phyloP scores from a whole-genome alignment of 2,888 invertebrate species.

The Athalia cordata region DNA sequence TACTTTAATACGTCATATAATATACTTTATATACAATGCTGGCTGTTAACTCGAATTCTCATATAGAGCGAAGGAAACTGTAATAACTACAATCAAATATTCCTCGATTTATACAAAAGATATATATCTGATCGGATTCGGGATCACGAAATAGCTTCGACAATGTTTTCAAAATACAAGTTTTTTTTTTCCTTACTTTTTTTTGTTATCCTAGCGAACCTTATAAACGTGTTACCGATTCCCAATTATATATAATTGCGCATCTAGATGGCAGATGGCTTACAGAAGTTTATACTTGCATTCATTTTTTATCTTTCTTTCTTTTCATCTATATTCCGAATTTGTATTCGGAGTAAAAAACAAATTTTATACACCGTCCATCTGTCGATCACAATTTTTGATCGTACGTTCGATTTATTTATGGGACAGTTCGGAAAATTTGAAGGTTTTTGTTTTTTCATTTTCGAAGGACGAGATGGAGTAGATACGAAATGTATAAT shows the following conservation, averaged over 20 bases:
- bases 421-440: no score
- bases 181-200: no score
- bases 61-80: slow-evolving; percentile 41
- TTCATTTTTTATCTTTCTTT: no score
- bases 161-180: slow-evolving; percentile 64
- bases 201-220: no score
- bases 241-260: background rate
- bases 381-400: background rate
- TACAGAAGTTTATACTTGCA: background rate
- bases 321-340: no score
- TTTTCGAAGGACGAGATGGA: background rate
- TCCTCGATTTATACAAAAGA: slow-evolving; percentile 63
- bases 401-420: background rate
- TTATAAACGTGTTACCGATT: no score
- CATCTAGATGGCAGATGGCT: slow-evolving; percentile 21
- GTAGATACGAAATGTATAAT: no score
- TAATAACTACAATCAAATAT: slow-evolving; percentile 69
- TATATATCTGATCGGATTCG: slow-evolving; percentile 62
- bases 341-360: no score
- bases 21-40: no score
- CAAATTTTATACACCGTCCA: no score
- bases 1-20: no score
- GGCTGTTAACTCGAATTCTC: slow-evolving; percentile 32
- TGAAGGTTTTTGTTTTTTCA: background rate
- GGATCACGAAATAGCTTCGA: slow-evolving; percentile 62